Evolutionary conservation across 2,113 vertebrate genomes (phyloP).

Genomic region (Bubo blakistoni): DNA sequence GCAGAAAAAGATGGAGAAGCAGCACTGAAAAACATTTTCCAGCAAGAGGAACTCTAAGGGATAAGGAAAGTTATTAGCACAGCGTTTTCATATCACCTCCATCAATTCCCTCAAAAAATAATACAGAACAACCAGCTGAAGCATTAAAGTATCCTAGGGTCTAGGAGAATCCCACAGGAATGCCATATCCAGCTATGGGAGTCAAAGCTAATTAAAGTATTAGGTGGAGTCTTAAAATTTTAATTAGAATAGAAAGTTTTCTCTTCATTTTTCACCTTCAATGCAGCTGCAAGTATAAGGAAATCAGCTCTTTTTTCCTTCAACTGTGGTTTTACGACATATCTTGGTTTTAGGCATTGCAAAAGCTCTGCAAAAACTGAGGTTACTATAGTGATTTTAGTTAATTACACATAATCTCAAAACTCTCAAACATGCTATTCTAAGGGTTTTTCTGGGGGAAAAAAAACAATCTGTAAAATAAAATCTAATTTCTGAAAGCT

Average conservation of each 20-base stretch:
- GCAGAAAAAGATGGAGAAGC: background rate
- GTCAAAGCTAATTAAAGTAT: constrained; percentile 16
- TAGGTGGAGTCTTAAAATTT: background rate
- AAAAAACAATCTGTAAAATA: background rate
- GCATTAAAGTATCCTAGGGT: background rate
- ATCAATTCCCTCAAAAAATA: background rate
- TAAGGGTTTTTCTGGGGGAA: background rate
- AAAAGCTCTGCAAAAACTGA: background rate
- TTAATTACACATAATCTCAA: constrained; percentile 13
- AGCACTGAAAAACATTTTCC: background rate
- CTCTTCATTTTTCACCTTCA: background rate
- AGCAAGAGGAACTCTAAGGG: background rate
- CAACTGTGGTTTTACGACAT: background rate
- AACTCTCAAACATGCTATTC: background rate
- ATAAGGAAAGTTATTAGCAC: background rate
- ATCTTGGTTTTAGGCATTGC: background rate
- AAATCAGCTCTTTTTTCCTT: background rate
- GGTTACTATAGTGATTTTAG: constrained; percentile 23
- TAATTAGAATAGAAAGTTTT: background rate
- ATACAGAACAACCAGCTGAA: background rate
- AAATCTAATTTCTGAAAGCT: constrained; percentile 3
- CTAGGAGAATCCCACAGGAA: background rate
- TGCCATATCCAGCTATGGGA: background rate
- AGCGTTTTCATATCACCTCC: background rate
- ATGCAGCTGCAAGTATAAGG: background rate